Base-by-base conservation (phyloP, 2,888 invertebrate species). In the Sinelater perroti region DNA sequence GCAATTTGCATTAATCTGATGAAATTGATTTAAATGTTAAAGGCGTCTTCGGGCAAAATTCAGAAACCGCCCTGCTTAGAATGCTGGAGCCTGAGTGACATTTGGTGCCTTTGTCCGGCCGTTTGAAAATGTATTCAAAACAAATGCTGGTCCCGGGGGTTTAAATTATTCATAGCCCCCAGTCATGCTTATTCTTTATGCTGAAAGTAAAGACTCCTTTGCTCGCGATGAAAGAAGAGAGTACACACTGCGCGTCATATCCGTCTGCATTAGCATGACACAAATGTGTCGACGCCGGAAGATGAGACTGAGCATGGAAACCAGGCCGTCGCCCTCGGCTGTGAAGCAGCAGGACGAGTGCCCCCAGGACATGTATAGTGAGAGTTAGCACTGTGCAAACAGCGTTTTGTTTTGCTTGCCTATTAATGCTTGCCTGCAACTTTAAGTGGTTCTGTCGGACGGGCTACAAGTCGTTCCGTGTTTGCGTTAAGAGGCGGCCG, bases 401-500 rank as follows among this genome's bases (percentile, higher is more conserved):
- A 60, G 20, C 26, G 51, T 52, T 55, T 62, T 62, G 60, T 62
- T 62, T 62, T 62, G 55, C 46, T 62, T 62, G 52, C 60, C 60
- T 55, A 54, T 62, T 62, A 62, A 58, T 56, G 56, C 50, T 51
- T 60, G 60, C 57, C 51, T 57, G 60, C 52, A 62, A 62, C 47
- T 57, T 60, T 55, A 62, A 56, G 56, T 56, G 45, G 56, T 56
- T 49, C 49, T 56, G 56, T 56, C 33, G 56, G 56, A 45, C 42
- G 42, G 56, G 51, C 46, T 56, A 51, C 56, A 56, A 56, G 56
- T 56, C 51, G 51, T 56, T 56, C 45, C 51, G 51, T 56, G 56
- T 56, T 56, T 51, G 50, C 35, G 45, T 56, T 56, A 56, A 51
- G 51, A 51, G 44, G 36, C 42, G 56, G 31, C 36, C 45, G 56